Conservation (phyloP, 2,888 invertebrate species). For the Pristionchus fissidentatus region DNA sequence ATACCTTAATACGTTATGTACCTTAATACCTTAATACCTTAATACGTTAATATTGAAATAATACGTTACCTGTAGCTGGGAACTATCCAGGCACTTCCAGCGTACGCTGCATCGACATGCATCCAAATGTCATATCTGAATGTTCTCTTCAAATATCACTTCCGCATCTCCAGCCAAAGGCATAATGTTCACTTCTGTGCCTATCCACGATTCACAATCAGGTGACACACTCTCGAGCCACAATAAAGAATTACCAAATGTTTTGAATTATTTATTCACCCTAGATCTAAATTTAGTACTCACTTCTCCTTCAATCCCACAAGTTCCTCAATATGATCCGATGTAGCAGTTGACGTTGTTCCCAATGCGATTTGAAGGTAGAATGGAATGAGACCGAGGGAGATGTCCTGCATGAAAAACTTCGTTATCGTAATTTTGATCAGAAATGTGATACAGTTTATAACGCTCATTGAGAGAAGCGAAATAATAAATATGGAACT, state of each 20-base stretch:
- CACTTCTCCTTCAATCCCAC: slow-evolving; percentile 83
- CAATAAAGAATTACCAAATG: background rate
- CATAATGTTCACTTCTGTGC: background rate
- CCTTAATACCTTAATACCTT: too few relatives aligned
- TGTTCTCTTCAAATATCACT: background rate
- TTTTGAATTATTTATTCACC: background rate
- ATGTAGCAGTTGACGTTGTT: slow-evolving; percentile 94
- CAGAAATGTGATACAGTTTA: slow-evolving; percentile 82
- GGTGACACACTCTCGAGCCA: background rate
- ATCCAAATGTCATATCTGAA: slow-evolving; percentile 83
- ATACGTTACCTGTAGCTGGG: slow-evolving; percentile 86
- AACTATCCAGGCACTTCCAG: slow-evolving; percentile 93
- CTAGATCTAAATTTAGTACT: background rate
- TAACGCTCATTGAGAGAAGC: too few relatives aligned
- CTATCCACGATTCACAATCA: too few relatives aligned
- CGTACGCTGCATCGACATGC: slow-evolving; percentile 92
- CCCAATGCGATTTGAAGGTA: slow-evolving; percentile 92
- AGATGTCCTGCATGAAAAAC: slow-evolving; percentile 81
- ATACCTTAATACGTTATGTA: too few relatives aligned
- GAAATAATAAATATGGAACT: too few relatives aligned
- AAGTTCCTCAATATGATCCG: slow-evolving; percentile 91
- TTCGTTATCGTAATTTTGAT: background rate
- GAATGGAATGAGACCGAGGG: slow-evolving; percentile 92
- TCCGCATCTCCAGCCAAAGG: background rate
- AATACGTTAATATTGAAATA: too few relatives aligned